Conservation (phyloP, 2,888 invertebrate species). For the Clepsis dumicolana region DNA sequence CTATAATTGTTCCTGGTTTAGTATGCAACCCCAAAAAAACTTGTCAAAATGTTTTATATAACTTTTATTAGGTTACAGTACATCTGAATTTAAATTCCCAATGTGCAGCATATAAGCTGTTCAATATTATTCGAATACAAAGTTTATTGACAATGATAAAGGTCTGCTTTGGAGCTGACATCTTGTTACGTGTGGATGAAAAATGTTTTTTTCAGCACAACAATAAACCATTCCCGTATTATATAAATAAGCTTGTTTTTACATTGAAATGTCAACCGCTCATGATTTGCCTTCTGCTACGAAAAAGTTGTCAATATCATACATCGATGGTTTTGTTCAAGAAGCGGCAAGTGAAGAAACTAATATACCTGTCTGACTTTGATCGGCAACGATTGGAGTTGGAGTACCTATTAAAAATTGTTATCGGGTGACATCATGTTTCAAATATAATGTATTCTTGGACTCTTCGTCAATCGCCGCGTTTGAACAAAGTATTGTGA, state of each 20-base stretch:
- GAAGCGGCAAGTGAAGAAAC: no score
- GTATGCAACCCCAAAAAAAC: no score
- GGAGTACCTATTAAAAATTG: no score
- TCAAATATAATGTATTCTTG: no score
- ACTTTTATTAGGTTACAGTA: neutral
- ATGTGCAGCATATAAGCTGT: neutral
- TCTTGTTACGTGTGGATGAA: constrained; percentile 74
- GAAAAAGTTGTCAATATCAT: constrained; percentile 1
- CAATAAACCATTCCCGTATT: constrained; percentile 55
- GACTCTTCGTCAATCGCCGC: no score
- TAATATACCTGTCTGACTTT: no score
- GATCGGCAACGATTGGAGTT: no score
- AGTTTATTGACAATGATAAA: constrained; percentile 71
- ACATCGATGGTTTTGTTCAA: neutral
- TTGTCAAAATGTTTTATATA: no score
- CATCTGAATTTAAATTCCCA: neutral
- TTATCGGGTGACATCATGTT: no score
- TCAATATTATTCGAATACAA: constrained; percentile 17
- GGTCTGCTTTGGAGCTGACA: constrained; percentile 75
- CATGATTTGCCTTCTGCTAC: constrained; percentile 2
- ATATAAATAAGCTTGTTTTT: constrained; percentile 64
- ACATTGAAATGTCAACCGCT: constrained; percentile 47
- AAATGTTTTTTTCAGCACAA: constrained; percentile 64
- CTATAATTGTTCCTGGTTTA: no score
- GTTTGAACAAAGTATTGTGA: no score